Conservation (phyloP, 1,140 invertebrate species). For the Wasmannia auropunctata region DNA sequence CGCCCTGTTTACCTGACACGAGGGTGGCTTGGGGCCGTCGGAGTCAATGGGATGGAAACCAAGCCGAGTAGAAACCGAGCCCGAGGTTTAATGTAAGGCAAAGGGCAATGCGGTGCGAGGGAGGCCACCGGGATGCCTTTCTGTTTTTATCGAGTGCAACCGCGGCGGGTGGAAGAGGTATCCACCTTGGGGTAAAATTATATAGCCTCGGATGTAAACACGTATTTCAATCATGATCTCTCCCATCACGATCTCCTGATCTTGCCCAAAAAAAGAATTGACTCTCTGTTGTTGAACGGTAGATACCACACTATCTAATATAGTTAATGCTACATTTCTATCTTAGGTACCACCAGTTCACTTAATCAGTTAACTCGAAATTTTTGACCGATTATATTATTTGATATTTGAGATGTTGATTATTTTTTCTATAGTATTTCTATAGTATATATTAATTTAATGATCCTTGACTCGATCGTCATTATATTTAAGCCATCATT, state of each 20-base stretch:
- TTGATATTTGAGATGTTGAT: not conserved
- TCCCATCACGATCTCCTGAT: not conserved
- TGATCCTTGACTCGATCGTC: not conserved
- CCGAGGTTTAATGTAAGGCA: constrained; percentile 63
- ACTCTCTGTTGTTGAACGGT: not conserved
- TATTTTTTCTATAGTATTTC: not conserved
- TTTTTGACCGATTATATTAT: not conserved
- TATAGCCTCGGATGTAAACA: constrained; percentile 63
- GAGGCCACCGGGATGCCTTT: constrained; percentile 24
- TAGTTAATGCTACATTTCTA: not conserved
- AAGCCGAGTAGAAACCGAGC: constrained; percentile 75
- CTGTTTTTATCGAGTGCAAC: constrained; percentile 65
- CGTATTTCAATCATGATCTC: constrained; percentile 54
- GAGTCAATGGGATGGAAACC: constrained; percentile 81
- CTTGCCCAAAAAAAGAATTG: not conserved
- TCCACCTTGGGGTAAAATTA: constrained; percentile 56
- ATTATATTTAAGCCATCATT: not conserved
- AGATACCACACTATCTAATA: not conserved
- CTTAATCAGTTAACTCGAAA: too few relatives aligned
- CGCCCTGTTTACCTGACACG: constrained; percentile 80
- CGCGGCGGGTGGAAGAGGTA: not conserved
- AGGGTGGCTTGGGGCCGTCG: constrained; percentile 65
- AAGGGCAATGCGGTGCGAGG: constrained; percentile 49
- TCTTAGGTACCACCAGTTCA: not conserved
- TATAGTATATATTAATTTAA: not conserved